These are phyloP conservation scores for Melitaea athalia DNA, from an alignment of 2,888 invertebrate genomes.

Conservation along the genomic window DNA sequence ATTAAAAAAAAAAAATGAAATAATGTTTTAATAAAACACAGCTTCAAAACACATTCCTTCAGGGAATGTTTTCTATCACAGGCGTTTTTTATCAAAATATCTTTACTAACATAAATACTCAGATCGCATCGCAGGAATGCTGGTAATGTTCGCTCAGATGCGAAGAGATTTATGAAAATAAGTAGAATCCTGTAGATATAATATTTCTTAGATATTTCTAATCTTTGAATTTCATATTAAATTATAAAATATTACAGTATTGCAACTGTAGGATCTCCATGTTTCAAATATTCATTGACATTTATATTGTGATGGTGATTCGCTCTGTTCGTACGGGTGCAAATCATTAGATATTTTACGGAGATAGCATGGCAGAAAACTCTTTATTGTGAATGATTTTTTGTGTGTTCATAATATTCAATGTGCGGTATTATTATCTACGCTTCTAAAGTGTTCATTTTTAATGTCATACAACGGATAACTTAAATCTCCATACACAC, in stretches of 20 bases:
- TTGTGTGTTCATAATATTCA: no score
- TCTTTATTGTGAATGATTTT: no score
- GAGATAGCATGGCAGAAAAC: no score
- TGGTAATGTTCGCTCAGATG: slow-evolving; percentile 13
- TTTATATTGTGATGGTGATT: no score
- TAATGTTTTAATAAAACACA: neutral
- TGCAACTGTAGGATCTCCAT: neutral
- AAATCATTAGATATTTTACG: no score
- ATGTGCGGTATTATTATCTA: no score
- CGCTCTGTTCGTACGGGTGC: no score
- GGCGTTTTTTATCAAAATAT: slow-evolving; percentile 7
- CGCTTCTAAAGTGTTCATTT: no score
- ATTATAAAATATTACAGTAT: neutral
- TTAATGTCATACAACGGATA: no score
- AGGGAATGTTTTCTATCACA: neutral
- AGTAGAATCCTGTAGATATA: slow-evolving; percentile 15
- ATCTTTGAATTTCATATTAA: neutral
- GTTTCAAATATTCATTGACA: neutral
- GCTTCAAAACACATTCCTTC: neutral
- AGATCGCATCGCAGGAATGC: slow-evolving; percentile 18
- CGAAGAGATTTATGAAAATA: slow-evolving; percentile 23
- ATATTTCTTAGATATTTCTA: slow-evolving; percentile 11
- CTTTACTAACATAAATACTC: slow-evolving; percentile 8
- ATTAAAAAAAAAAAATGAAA: no score
- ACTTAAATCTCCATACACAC: no score